phyloP scores from a whole-genome alignment of 2,888 invertebrate genomes.

The Nowickia ferox region DNA sequence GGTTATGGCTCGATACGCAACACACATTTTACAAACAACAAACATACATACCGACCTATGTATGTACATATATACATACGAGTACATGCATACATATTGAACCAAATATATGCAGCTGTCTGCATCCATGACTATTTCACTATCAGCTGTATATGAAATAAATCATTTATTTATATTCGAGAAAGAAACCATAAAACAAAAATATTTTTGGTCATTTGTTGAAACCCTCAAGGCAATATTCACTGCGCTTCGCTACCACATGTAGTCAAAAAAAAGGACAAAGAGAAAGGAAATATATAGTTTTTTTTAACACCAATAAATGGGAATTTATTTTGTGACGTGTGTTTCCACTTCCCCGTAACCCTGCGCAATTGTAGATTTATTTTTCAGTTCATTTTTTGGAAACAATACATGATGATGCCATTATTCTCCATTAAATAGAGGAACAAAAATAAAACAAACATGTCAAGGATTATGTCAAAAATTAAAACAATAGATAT shows the following conservation, averaged over 20 bases:
- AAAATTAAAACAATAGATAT: conserved; percentile 54
- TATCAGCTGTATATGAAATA: conserved; percentile 34
- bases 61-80: background rate
- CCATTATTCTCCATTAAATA: conserved; percentile 33
- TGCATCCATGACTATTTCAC: conserved; percentile 36
- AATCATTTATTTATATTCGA: conserved; percentile 45
- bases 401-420: conserved; percentile 45
- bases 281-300: background rate
- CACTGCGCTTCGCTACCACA: conserved; percentile 2
- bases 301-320: background rate
- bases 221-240: conserved; percentile 25
- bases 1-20: too few relatives aligned
- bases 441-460: conserved; percentile 20
- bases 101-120: conserved; percentile 29
- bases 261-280: background rate
- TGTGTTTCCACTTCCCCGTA: background rate
- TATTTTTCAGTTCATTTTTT: conserved; percentile 35
- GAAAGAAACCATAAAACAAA: conserved; percentile 12
- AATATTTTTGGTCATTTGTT: conserved; percentile 33
- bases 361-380: conserved; percentile 8
- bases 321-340: background rate
- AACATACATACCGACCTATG: too few relatives aligned
- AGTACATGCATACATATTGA: background rate
- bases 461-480: conserved; percentile 61
- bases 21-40: too few relatives aligned